These are phyloP conservation scores for Diachasmimorpha longicaudata DNA, from an alignment of 1,140 invertebrate species.

Conservation along the genomic window DNA sequence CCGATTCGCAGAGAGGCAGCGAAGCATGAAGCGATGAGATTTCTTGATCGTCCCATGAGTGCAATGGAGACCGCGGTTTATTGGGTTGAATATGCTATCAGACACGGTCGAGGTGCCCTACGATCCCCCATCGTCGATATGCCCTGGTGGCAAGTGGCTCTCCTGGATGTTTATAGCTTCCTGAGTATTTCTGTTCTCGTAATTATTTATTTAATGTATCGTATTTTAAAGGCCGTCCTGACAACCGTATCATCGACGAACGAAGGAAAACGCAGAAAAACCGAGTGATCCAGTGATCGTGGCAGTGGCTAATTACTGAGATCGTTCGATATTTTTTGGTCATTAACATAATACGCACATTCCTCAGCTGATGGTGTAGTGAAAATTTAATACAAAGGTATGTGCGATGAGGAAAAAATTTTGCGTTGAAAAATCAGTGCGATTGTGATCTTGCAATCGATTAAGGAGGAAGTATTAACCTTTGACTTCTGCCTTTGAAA, in stretches of 20 bases:
- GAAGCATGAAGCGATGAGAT: constrained; percentile 44
- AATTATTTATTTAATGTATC: neutral
- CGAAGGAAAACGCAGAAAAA: neutral
- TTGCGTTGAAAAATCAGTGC: too few relatives aligned
- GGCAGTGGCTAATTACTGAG: too few relatives aligned
- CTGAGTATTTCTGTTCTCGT: neutral
- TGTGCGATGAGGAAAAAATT: too few relatives aligned
- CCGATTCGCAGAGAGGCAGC: constrained; percentile 43
- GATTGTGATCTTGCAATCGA: neutral
- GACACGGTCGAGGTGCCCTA: constrained; percentile 53
- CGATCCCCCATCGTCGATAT: constrained; percentile 49
- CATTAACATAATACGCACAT: too few relatives aligned
- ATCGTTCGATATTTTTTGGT: too few relatives aligned
- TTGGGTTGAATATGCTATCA: constrained; percentile 60
- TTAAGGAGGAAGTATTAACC: too few relatives aligned
- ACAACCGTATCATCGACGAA: neutral
- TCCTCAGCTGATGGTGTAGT: too few relatives aligned
- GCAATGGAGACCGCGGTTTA: constrained; percentile 54
- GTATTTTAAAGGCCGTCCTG: constrained; percentile 13
- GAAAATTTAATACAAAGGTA: too few relatives aligned
- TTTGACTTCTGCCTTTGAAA: neutral
- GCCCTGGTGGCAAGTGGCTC: constrained; percentile 52
- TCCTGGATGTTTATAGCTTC: constrained; percentile 53
- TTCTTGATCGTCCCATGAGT: constrained; percentile 53
- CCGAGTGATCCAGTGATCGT: neutral